A percentile compares a stretch with the other conserved stretches of the same genome.
These are phyloP conservation scores for Andrena fulva DNA, from an alignment of 2,888 invertebrate species.

Conservation along the genomic window DNA sequence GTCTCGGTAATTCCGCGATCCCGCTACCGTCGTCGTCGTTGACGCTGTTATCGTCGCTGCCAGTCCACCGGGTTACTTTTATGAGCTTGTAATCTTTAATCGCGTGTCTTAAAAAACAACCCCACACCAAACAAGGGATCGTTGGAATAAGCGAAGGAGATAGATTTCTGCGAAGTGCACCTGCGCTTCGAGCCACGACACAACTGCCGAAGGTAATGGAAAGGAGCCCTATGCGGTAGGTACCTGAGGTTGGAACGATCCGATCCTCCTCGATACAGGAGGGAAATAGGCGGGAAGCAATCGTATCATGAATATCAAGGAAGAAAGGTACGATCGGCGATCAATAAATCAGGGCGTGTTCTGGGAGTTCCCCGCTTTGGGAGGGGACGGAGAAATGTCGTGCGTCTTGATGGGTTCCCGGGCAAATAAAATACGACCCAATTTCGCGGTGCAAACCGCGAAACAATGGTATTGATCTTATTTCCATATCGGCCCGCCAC, in stretches of 20 bases:
- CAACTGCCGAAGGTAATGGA: constrained; percentile 28
- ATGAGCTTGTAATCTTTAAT: not conserved
- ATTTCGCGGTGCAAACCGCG: constrained; percentile 80
- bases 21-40: constrained; percentile 3
- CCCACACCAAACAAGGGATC: not conserved
- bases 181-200: not conserved
- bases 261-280: constrained; percentile 9
- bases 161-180: constrained; percentile 1
- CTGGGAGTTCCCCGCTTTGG: constrained; percentile 33
- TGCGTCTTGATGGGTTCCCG: constrained; percentile 50
- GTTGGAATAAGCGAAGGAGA: not conserved
- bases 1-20: constrained; percentile 43
- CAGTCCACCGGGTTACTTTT: not conserved
- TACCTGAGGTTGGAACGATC: not conserved
- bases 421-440: constrained; percentile 78
- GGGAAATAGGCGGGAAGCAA: constrained; percentile 55
- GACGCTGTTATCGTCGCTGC: not conserved
- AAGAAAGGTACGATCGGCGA: constrained; percentile 62
- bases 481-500: constrained; percentile 81
- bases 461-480: constrained; percentile 85
- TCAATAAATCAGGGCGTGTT: constrained; percentile 72
- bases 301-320: constrained; percentile 54
- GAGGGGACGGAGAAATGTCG: constrained; percentile 42
- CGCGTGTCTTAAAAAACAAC: not conserved
- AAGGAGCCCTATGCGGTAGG: constrained; percentile 9